These are phyloP conservation scores for Tyrannus savana DNA, from an alignment of 2,113 vertebrate genomes.

Conservation along the genomic window DNA sequence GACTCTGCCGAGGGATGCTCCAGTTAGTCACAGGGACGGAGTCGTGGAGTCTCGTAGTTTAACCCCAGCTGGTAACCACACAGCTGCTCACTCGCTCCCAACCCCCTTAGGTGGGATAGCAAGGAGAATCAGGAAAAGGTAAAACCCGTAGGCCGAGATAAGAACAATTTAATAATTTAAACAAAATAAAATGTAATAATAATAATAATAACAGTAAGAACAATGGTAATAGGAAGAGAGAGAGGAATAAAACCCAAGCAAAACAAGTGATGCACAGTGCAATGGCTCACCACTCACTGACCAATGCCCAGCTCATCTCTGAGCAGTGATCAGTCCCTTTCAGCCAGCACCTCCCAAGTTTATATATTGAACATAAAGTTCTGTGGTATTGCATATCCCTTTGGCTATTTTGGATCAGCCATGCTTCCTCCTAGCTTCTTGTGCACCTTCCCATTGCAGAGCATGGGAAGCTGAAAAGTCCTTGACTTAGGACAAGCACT, in stretches of 20 bases:
- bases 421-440: neutral
- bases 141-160: neutral
- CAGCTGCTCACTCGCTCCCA: neutral
- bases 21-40: neutral
- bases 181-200: neutral
- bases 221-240: neutral
- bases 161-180: neutral
- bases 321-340: neutral
- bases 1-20: neutral
- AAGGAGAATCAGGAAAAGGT: neutral
- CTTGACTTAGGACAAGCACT: neutral
- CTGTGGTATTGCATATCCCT: neutral
- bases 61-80: neutral
- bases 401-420: neutral
- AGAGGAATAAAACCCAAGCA: neutral
- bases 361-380: too few relatives aligned
- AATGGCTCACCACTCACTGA: neutral
- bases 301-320: neutral
- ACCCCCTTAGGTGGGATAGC: neutral
- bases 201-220: neutral
- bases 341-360: neutral
- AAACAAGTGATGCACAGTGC: neutral
- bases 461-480: neutral
- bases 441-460: neutral
- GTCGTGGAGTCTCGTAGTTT: fast-evolving